Conservation (phyloP, 1,140 invertebrate genomes). For the Drosophila ogumai region DNA sequence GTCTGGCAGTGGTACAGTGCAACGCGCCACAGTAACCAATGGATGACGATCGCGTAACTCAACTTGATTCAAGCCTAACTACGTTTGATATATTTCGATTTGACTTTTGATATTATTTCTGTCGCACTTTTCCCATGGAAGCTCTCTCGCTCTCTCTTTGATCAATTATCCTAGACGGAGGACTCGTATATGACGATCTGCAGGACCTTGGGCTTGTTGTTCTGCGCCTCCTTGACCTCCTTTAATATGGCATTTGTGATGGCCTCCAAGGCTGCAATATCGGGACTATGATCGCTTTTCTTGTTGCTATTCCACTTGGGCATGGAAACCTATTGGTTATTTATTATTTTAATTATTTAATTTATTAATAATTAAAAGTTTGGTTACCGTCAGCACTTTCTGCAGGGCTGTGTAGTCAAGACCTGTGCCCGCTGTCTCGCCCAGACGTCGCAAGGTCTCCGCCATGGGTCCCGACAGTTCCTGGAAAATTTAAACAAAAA, state of each 20-base stretch:
- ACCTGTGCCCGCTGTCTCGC: constrained; percentile 88
- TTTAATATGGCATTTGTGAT: constrained; percentile 89
- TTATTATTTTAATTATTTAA: background rate
- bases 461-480: constrained; percentile 91
- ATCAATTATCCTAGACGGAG: constrained; percentile 86
- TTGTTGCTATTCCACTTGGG: constrained; percentile 85
- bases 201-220: constrained; percentile 87
- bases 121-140: constrained; percentile 34
- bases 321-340: constrained; percentile 85
- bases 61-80: constrained; percentile 46
- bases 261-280: constrained; percentile 90
- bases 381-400: constrained; percentile 87
- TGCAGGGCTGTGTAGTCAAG: constrained; percentile 89
- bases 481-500: constrained; percentile 82
- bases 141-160: constrained; percentile 7
- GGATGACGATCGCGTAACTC: constrained; percentile 20
- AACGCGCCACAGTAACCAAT: constrained; percentile 18
- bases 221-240: constrained; percentile 85
- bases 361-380: background rate
- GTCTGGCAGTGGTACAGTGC: constrained; percentile 46
- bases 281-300: constrained; percentile 86
- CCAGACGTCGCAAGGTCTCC: constrained; percentile 90
- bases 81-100: constrained; percentile 52
- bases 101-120: constrained; percentile 22
- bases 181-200: constrained; percentile 94